A percentile compares a stretch with the other conserved stretches of the same genome.
Evolutionary conservation across 2,113 vertebrate genomes (phyloP).

Genomic region (Oreotrochilus melanogaster): DNA sequence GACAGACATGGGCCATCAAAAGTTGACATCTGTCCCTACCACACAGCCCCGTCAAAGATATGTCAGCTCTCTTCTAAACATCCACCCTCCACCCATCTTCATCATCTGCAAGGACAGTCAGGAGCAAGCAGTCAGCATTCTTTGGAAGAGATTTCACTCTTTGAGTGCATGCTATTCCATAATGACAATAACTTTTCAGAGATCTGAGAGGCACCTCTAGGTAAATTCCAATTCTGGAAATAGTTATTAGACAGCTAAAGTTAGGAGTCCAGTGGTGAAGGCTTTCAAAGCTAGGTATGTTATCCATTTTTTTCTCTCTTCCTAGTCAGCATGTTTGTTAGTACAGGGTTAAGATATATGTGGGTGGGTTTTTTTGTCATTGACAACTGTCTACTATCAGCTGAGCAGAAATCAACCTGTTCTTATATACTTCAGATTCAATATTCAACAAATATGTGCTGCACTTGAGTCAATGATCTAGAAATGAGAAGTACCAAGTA

Average conservation of each 20-base stretch:
- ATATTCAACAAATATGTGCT: constrained; percentile 18
- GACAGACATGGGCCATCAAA: neutral
- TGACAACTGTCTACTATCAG: neutral
- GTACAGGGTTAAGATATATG: neutral
- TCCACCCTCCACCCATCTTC: neutral
- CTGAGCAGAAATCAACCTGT: neutral
- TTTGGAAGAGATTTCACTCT: neutral
- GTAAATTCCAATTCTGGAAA: neutral
- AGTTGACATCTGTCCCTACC: neutral
- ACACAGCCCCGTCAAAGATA: neutral
- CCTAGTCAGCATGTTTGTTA: neutral
- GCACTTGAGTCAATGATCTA: constrained; percentile 13
- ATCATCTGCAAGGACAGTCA: neutral
- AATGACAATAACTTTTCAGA: neutral
- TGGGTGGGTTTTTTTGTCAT: neutral
- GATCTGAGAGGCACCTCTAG: neutral
- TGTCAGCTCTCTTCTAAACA: neutral
- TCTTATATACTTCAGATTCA: constrained; percentile 25
- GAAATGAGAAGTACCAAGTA: constrained; percentile 39
- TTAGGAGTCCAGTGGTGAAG: neutral
- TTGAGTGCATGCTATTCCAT: neutral
- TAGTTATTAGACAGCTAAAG: neutral
- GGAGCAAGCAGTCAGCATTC: neutral
- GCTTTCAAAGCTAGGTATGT: neutral
- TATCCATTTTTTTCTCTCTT: neutral